Evolutionary conservation across 1,140 invertebrate genomes (phyloP).

Genomic region (Sminthurinus signatus): DNA sequence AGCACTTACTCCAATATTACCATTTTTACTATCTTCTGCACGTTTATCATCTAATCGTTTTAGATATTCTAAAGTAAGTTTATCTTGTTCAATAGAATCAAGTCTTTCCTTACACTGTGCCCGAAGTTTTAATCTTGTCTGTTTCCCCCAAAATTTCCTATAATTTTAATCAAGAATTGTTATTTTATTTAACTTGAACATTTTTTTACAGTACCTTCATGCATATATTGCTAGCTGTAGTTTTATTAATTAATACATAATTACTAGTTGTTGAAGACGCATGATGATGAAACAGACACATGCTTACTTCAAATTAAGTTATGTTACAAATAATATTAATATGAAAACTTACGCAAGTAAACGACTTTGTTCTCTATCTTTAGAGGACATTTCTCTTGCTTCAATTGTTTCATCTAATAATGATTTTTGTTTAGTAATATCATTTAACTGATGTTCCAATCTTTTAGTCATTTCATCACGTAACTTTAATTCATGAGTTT

Average conservation of each 20-base stretch:
- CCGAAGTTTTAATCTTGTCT: slow-evolving; percentile 10
- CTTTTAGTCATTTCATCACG: slow-evolving; percentile 7
- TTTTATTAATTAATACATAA: no score
- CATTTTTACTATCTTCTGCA: not conserved
- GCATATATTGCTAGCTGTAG: no score
- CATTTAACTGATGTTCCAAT: not conserved
- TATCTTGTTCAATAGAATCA: not conserved
- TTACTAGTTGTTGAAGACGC: not conserved
- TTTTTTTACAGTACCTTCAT: no score
- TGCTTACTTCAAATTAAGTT: no score
- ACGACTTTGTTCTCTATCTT: not conserved
- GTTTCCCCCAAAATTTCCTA: slow-evolving; percentile 14
- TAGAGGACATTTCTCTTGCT: not conserved
- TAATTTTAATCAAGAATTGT: no score
- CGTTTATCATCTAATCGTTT: slow-evolving; percentile 3
- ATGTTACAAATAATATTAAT: no score
- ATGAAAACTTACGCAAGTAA: not conserved
- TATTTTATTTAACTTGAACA: no score
- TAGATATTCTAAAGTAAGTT: slow-evolving; percentile 3
- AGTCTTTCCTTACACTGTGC: not conserved
- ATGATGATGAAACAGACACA: no score
- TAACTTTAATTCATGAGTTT: not conserved
- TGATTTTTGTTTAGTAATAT: slow-evolving; percentile 4
- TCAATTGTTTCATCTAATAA: slow-evolving; percentile 1
- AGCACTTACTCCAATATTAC: not conserved